These are phyloP conservation scores for Manduca sexta DNA, from an alignment of 1,140 invertebrate genomes.

Conservation along the genomic window DNA sequence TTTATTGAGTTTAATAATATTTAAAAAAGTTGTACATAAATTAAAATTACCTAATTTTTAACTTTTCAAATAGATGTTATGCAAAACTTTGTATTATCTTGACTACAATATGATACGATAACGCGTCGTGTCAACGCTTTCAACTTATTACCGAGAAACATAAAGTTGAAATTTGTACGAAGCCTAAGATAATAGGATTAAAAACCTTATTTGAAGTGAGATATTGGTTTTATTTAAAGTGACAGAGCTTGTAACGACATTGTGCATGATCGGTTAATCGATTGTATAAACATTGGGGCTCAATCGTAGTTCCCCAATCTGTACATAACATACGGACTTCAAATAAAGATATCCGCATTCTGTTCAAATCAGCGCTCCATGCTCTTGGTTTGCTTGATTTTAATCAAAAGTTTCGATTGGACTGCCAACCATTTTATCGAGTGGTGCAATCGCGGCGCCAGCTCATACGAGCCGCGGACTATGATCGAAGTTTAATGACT, in stretches of 20 bases:
- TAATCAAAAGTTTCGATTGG: conserved; percentile 72
- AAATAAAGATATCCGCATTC: conserved; percentile 67
- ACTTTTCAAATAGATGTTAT: no score
- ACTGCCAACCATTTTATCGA: conserved; percentile 50
- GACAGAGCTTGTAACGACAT: conserved; percentile 1
- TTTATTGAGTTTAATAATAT: no score
- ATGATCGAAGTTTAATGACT: conserved; percentile 47
- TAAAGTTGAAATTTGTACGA: no score
- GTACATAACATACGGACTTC: conserved; percentile 47
- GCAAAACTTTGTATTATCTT: no score
- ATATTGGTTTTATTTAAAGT: conserved; percentile 2
- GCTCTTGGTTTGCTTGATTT: conserved; percentile 66
- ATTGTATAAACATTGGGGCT: conserved; percentile 43
- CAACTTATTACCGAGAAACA: no score
- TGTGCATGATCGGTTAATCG: conserved; percentile 28
- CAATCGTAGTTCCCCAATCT: conserved; percentile 44
- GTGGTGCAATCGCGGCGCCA: conserved; percentile 48
- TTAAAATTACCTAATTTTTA: no score
- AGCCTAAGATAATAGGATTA: no score
- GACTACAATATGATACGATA: no score
- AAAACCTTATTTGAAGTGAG: no score
- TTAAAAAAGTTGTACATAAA: no score
- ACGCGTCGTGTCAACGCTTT: no score
- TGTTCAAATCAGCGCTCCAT: conserved; percentile 40
- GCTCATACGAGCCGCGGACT: conserved; percentile 25